phyloP scores from a whole-genome alignment of 2,888 invertebrate genomes.

The Dichetophora obliterata region DNA sequence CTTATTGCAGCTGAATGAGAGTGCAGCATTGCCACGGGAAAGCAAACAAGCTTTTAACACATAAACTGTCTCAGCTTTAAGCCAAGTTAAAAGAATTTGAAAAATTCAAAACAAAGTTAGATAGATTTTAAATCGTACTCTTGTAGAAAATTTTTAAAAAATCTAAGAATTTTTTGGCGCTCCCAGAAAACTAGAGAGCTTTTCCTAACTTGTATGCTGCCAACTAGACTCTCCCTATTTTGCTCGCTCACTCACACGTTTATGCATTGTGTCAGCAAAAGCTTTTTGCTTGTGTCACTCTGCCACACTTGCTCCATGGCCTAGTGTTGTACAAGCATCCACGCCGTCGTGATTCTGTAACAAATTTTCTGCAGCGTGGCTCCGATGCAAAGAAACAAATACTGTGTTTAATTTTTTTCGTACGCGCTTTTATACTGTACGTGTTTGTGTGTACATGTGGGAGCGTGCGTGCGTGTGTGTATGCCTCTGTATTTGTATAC shows the following conservation, averaged over 20 bases:
- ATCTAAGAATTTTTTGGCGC: not conserved
- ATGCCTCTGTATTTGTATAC: not conserved
- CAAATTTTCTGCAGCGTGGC: conserved; percentile 17
- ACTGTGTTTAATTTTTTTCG: not conserved
- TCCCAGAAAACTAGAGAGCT: not conserved
- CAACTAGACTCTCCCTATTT: not conserved
- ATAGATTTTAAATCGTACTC: not conserved
- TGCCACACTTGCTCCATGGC: conserved; percentile 55
- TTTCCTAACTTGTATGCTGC: not conserved
- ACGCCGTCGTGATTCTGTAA: conserved; percentile 58
- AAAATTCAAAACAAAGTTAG: not conserved
- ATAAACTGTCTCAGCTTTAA: not conserved
- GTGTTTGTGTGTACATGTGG: not conserved
- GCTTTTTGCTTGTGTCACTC: conserved; percentile 49
- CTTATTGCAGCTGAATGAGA: not conserved
- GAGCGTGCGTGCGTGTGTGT: not conserved
- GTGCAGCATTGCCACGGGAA: not conserved
- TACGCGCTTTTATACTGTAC: not conserved
- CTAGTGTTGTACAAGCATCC: conserved; percentile 66
- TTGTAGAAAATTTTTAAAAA: not conserved
- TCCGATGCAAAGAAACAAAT: not conserved
- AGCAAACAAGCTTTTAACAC: not conserved
- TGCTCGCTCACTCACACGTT: not conserved
- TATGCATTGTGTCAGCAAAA: not conserved
- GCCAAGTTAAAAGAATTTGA: not conserved